These are phyloP conservation scores for Trogon melanurus DNA, from an alignment of 2,113 vertebrate genomes.

Conservation along the genomic window DNA sequence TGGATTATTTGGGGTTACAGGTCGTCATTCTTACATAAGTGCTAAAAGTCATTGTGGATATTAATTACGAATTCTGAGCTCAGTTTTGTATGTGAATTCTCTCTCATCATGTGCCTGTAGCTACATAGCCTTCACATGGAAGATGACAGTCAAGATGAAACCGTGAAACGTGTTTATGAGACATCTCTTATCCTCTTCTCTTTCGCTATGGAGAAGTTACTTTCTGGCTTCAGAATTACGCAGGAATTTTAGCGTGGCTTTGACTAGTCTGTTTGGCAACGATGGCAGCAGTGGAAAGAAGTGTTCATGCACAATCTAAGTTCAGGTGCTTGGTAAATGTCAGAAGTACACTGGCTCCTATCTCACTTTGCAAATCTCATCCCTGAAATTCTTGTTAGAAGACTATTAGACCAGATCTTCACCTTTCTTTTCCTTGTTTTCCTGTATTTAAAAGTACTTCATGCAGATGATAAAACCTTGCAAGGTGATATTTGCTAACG, in stretches of 20 bases:
- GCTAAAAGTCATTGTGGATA: background rate
- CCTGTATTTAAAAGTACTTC: background rate
- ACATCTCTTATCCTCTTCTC: background rate
- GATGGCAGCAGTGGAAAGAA: background rate
- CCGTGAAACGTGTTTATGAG: background rate
- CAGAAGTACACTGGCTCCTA: background rate
- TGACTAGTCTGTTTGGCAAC: rapidly evolving
- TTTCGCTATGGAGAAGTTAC: background rate
- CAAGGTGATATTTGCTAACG: background rate
- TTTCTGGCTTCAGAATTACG: background rate
- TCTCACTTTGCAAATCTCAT: background rate
- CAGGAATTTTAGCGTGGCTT: background rate
- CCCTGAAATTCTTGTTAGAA: background rate
- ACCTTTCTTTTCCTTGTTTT: background rate
- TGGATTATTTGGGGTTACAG: background rate
- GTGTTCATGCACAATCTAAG: background rate
- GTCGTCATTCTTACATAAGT: background rate
- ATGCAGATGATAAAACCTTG: background rate
- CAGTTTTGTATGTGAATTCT: background rate
- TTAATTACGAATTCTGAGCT: background rate
- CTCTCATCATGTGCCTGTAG: background rate
- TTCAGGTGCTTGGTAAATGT: background rate
- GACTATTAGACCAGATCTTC: background rate
- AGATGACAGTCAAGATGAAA: background rate
- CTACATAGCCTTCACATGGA: background rate